Base-by-base conservation (phyloP, 2,888 invertebrate genomes). In the Rhagophthalmus giganteus region DNA sequence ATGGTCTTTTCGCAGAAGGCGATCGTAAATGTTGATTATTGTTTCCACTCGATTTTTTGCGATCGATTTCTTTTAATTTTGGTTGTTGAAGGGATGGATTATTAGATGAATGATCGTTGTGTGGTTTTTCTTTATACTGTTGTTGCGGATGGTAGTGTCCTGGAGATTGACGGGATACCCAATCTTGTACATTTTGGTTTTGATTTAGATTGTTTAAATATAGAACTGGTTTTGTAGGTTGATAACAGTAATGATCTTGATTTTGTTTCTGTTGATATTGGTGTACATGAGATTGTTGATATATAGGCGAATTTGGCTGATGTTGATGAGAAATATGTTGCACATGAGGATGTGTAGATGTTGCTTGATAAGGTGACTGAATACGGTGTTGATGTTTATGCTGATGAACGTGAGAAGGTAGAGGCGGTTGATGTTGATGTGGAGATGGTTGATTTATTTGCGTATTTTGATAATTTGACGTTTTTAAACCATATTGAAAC, bases 1-100 rank as follows among this genome's bases (percentile, higher is more conserved):
- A 81, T 49, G 88, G 87, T 55, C 94, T 80, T 73, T 92, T 90
- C 2, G 93, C 91, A 30, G 87, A 80, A 0, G 94, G 94, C 4
- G 92, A 89, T 51, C 88, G 81, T 31, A 90, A 70, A 9, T 86
- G 86, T 65, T 84, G 85, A 14, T 77, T 78, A 1, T 80, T 81
- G 46, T 77, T 59, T 6, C 76, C 75, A 2, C 75, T 72, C 64
- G 61, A 14, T 61, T 65, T 54, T 32, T 49, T 55, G 25, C 51
- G 47, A 28, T 49, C 55, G 10, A 34, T 9, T 27, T 48, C 48
- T 50, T 44, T 57, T 28, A 10, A 33, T 45, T 42, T 51, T 9
- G 27, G 31, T 20, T 10, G 24, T 11, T 24, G 40, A 10, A 20
- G 7, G n/a, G n/a, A n/a, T 26, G 41, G 34, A 9, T 35, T 28